phyloP scores from a whole-genome alignment of 2,797 vertebrate species.

The Melanotaenia maccullochi region DNA sequence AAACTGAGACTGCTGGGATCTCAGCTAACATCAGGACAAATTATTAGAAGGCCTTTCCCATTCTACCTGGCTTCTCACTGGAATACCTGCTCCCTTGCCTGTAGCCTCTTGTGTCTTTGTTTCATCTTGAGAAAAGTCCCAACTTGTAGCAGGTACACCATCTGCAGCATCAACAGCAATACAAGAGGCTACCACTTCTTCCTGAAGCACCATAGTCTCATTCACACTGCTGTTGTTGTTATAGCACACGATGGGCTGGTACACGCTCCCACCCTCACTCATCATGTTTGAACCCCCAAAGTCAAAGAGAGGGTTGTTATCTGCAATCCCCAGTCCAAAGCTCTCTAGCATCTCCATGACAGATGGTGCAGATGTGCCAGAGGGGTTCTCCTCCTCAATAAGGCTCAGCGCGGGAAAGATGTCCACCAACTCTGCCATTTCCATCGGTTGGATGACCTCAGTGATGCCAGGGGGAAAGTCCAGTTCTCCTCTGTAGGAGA shows the following conservation, averaged over 20 bases:
- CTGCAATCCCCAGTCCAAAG: conserved; percentile 65
- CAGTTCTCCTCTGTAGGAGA: conserved; percentile 23
- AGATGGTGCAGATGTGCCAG: conserved; percentile 33
- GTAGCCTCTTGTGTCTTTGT: conserved; percentile 18
- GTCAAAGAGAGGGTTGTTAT: conserved; percentile 50
- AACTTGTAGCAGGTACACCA: conserved; percentile 1
- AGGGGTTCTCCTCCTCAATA: conserved; percentile 67
- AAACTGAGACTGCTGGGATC: background rate
- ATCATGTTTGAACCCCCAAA: conserved; percentile 40
- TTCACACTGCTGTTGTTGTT: conserved; percentile 13
- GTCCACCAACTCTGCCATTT: conserved; percentile 73
- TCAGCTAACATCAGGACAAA: conserved; percentile 61
- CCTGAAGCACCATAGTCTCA: conserved; percentile 5
- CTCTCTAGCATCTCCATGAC: conserved; percentile 71
- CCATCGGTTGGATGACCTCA: conserved; percentile 70
- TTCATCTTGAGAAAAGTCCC: conserved; percentile 16
- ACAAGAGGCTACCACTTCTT: conserved; percentile 2
- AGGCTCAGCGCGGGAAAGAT: conserved; percentile 72
- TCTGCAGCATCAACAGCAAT: background rate
- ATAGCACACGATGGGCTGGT: conserved; percentile 5
- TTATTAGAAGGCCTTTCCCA: conserved; percentile 72
- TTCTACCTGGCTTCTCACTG: conserved; percentile 72
- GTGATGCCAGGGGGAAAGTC: conserved; percentile 61
- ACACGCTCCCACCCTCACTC: conserved; percentile 1
- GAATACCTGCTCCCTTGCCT: conserved; percentile 28